Percentiles rank a stretch among this genome's conserved stretches.
Conservation (phyloP, 2,797 vertebrate species). For the Cetoscarus ocellatus region DNA sequence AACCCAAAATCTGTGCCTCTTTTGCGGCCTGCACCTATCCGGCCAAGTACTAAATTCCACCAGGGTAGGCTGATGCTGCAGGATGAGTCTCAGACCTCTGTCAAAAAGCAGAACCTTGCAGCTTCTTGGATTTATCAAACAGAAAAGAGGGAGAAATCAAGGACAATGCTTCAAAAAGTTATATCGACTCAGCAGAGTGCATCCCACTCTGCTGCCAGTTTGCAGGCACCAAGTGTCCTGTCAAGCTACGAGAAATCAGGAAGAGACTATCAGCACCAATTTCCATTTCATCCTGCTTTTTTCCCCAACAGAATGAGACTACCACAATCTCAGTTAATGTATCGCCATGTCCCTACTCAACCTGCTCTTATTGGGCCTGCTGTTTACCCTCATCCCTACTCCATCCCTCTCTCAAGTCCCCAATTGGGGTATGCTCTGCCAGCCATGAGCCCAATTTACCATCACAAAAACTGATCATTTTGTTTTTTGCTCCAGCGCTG, state of each 20-base stretch:
- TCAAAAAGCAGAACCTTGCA: conserved; percentile 70
- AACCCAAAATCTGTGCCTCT: conserved; percentile 75
- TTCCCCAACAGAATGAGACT: conserved; percentile 86
- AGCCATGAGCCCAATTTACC: conserved; percentile 79
- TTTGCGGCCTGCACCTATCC: conserved; percentile 71
- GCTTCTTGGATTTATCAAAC: conserved; percentile 71
- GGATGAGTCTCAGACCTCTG: conserved; percentile 54
- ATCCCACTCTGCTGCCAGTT: conserved; percentile 47
- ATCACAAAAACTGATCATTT: conserved; percentile 79
- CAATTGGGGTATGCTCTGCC: conserved; percentile 76
- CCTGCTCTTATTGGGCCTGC: conserved; percentile 76
- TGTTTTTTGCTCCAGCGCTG: neutral
- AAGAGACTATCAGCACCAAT: conserved; percentile 71
- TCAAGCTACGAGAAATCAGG: conserved; percentile 65
- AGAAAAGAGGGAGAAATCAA: conserved; percentile 79
- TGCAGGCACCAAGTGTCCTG: conserved; percentile 56
- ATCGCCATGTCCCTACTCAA: conserved; percentile 77
- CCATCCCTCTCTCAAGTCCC: conserved; percentile 79
- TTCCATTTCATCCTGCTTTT: conserved; percentile 76
- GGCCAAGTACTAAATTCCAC: conserved; percentile 58
- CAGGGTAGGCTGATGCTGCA: conserved; percentile 65
- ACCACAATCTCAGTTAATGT: conserved; percentile 78
- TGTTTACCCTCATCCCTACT: conserved; percentile 80
- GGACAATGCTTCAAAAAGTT: conserved; percentile 53
- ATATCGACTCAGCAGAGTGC: conserved; percentile 71